Conservation (phyloP, 2,888 invertebrate species). For the Polia nebulosa region DNA sequence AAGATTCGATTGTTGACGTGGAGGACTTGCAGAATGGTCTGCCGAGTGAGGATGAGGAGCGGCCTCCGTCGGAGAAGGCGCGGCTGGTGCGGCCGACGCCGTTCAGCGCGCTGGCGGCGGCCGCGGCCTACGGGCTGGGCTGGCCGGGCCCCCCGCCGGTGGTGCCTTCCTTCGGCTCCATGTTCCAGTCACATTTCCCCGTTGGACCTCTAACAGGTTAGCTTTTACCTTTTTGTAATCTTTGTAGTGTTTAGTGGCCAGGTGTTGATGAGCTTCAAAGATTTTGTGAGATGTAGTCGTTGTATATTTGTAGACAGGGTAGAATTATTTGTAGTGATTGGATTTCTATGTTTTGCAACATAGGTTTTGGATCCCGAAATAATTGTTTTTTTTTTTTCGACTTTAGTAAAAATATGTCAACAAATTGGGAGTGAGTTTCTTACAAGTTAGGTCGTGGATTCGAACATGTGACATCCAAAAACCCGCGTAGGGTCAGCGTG, state of each 20-base stretch:
- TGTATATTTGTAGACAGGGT: no score
- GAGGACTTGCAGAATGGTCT: constrained; percentile 93
- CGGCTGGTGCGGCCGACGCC: constrained; percentile 93
- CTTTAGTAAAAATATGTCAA: no score
- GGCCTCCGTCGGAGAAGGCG: constrained; percentile 79
- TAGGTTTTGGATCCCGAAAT: background rate
- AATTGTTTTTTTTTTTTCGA: background rate
- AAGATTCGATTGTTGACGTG: constrained; percentile 94
- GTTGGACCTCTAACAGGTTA: constrained; percentile 87
- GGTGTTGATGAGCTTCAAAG: constrained; percentile 1
- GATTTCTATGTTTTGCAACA: background rate
- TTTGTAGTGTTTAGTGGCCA: background rate
- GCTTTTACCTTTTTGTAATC: constrained; percentile 48
- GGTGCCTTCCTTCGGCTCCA: constrained; percentile 92
- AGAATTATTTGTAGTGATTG: background rate
- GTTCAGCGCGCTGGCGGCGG: constrained; percentile 93
- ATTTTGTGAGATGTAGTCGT: no score
- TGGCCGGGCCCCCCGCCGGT: constrained; percentile 91
- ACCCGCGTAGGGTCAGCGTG: no score
- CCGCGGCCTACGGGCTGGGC: constrained; percentile 93
- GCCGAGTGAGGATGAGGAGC: constrained; percentile 87
- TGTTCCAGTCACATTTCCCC: constrained; percentile 93
- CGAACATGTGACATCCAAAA: no score
- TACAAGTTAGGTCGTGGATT: no score
- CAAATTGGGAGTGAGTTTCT: no score